These are phyloP conservation scores for Apistogramma diplotaenia DNA, from an alignment of 2,113 vertebrate genomes.

Conservation along the genomic window DNA sequence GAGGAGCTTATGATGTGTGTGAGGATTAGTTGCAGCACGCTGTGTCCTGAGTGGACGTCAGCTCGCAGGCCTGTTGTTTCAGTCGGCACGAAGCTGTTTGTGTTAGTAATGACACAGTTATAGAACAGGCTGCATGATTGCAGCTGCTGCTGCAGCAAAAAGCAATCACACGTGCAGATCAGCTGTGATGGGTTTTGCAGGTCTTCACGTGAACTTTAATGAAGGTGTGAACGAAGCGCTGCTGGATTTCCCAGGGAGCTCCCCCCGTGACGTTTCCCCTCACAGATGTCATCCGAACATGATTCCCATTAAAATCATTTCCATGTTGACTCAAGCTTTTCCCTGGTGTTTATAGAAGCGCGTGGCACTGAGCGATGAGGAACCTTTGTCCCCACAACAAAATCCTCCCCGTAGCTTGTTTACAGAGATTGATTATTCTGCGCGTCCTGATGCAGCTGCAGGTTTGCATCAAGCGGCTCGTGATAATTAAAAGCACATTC, in stretches of 20 bases:
- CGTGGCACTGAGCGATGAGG: constrained; percentile 17
- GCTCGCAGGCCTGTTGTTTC: constrained; percentile 11
- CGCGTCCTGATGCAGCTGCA: neutral
- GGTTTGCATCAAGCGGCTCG: neutral
- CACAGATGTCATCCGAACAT: constrained; percentile 51
- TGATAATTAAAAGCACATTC: neutral
- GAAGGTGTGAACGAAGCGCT: constrained; percentile 38
- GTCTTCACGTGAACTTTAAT: constrained; percentile 1
- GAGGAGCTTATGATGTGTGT: constrained; percentile 56
- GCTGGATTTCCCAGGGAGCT: constrained; percentile 42
- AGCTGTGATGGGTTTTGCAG: constrained; percentile 36
- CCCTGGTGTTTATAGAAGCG: constrained; percentile 22
- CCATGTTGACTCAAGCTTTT: constrained; percentile 43
- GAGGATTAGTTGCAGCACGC: constrained; percentile 53
- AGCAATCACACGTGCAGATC: neutral
- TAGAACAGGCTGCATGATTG: neutral
- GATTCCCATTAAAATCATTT: constrained; percentile 51
- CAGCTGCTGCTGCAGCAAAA: neutral
- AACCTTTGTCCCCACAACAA: neutral
- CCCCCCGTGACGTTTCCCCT: neutral
- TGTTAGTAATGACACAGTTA: constrained; percentile 13
- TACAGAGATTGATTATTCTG: constrained; percentile 49
- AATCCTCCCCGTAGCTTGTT: constrained; percentile 32
- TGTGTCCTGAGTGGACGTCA: constrained; percentile 26
- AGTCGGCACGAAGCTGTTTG: constrained; percentile 2